Base-by-base conservation (phyloP, 2,888 invertebrate genomes). In the Hipparchia semele region DNA sequence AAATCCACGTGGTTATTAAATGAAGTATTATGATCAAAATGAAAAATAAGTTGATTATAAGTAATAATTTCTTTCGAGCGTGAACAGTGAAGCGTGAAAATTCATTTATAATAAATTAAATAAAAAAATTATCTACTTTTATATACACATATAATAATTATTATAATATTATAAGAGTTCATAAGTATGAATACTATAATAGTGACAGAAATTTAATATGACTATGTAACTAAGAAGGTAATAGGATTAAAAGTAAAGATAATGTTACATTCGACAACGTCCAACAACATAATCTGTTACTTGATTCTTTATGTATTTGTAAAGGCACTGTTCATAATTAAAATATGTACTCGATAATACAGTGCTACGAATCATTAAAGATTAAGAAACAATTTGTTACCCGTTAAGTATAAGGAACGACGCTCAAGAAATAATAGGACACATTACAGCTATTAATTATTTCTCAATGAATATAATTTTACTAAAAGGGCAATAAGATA, bases 361-460 rank as follows among this genome's bases (percentile, higher is more conserved):
- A 54, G 54, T 13, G 46, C 51, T 70, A 10, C 7, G 68, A 60
- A 51, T 60, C 58, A 60, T 49, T 69, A 56, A 64, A 23, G 56
- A 54, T 62, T 45, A 33, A 66, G 5, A 67, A 60, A 68, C 45
- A 68, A 68, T 64, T 68, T 65, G 53, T 65, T 51, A 69, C 51
- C 13, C 23, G 64, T 51, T 73, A 70, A 71, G 8, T 51, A 64
- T 68, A 58, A 68, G 45, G 9, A 68, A 71, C 45, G 56, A 39
- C 23, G n/a, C 12, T 12, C 2, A n/a, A 54, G 60, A 53, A 58
- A 71, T 53, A 67, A 56, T 71, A 61, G 56, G 59, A 56, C 61
- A 46, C 54, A 39, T 65, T 13, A 54, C n/a, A n/a, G 13, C 23
- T 46, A 46, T 51, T 70, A 23, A 71, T 71, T 62, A n/a, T 51